A percentile compares a stretch with the other conserved stretches of the same genome.
phyloP scores from a whole-genome alignment of 2,797 vertebrate species.

The Gallirallus australis region DNA sequence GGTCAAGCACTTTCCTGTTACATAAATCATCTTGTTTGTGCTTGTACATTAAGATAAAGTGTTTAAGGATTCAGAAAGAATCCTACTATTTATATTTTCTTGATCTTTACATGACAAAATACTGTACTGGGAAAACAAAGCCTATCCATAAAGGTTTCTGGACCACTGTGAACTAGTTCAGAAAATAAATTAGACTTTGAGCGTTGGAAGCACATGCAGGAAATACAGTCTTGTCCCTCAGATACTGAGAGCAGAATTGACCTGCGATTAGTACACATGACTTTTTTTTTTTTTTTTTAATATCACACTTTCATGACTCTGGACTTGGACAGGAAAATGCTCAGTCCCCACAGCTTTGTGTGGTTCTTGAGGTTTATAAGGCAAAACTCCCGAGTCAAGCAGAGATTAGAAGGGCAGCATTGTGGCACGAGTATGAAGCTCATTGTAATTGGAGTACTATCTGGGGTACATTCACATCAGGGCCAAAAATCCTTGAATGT shows the following conservation, averaged over 20 bases:
- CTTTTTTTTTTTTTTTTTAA: not conserved
- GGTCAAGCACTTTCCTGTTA: not conserved
- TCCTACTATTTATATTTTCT: not conserved
- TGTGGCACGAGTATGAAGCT: not conserved
- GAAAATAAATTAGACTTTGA: not conserved
- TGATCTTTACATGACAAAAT: not conserved
- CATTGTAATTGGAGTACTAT: not conserved
- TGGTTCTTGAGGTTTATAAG: not conserved
- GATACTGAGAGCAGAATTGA: not conserved
- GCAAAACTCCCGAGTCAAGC: not conserved
- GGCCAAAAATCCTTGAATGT: not conserved
- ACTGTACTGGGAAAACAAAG: not conserved
- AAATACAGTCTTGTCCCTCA: not conserved
- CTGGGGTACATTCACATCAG: not conserved
- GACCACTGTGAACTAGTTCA: not conserved
- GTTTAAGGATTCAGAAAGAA: not conserved
- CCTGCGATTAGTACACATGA: not conserved
- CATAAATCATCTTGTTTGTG: not conserved
- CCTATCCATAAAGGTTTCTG: not conserved
- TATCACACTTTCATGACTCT: not conserved
- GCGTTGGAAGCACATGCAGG: not conserved
- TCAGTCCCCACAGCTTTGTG: not conserved
- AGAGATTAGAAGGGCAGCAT: not conserved
- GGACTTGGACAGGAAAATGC: not conserved
- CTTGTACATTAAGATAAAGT: not conserved